phyloP scores from a whole-genome alignment of 2,888 invertebrate genomes.

The Drosophila subquinaria region DNA sequence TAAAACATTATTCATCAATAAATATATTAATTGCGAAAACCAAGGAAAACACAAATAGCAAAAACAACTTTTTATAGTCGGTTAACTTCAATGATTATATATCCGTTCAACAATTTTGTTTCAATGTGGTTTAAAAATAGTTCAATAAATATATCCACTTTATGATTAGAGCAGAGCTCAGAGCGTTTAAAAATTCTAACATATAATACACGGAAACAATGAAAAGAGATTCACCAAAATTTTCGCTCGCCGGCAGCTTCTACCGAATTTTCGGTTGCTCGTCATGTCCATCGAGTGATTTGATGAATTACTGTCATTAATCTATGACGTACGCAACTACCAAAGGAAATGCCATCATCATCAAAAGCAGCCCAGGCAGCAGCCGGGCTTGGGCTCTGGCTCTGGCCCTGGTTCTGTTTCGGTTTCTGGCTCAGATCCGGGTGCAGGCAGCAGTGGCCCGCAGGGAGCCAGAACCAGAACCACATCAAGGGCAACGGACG shows the following conservation, averaged over 20 bases:
- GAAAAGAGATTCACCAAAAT: conserved; percentile 59
- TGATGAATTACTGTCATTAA: conserved; percentile 86
- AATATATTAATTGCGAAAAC: background rate
- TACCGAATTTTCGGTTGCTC: conserved; percentile 80
- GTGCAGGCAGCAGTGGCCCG: conserved; percentile 44
- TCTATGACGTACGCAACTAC: conserved; percentile 86
- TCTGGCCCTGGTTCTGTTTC: background rate
- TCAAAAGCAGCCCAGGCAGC: conserved; percentile 78
- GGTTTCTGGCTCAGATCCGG: conserved; percentile 27
- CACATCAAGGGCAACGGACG: conserved; percentile 23
- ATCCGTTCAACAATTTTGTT: background rate
- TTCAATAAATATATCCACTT: background rate
- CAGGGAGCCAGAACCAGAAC: conserved; percentile 49
- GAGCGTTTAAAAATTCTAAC: conserved; percentile 28
- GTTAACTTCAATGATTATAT: background rate
- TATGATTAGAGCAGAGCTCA: conserved; percentile 20
- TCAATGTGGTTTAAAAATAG: background rate
- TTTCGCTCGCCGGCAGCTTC: conserved; percentile 66
- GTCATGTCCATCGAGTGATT: conserved; percentile 86
- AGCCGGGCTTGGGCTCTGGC: conserved; percentile 44
- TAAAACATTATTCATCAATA: background rate
- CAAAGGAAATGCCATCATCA: conserved; percentile 83
- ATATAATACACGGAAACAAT: conserved; percentile 28
- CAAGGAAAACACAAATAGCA: background rate
- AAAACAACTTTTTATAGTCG: background rate